These are phyloP conservation scores for Brachirus orientalis DNA, from an alignment of 2,113 vertebrate genomes.

Conservation along the genomic window DNA sequence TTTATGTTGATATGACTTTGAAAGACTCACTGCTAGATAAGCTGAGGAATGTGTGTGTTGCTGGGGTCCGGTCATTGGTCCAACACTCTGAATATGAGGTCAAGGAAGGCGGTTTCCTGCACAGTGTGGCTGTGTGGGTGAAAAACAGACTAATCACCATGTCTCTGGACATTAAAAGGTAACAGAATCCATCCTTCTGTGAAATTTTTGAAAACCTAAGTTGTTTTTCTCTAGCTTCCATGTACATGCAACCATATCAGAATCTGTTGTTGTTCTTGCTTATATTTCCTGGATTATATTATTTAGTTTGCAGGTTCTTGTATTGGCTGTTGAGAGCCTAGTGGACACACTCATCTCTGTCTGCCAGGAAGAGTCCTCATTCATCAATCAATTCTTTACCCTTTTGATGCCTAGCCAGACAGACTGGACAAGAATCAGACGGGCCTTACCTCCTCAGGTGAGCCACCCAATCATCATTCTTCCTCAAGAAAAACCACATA, in stretches of 20 bases:
- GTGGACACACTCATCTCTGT: slow-evolving; percentile 81
- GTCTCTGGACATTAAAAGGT: slow-evolving; percentile 88
- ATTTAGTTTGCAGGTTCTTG: slow-evolving; percentile 88
- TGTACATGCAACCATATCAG: background rate
- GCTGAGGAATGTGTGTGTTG: slow-evolving; percentile 86
- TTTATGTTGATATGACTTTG: slow-evolving; percentile 17
- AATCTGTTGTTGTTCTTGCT: background rate
- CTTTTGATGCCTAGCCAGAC: slow-evolving; percentile 78
- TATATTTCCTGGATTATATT: background rate
- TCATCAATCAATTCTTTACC: slow-evolving; percentile 80
- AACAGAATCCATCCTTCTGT: slow-evolving; percentile 38
- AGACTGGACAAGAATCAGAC: slow-evolving; percentile 87
- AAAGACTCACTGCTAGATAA: slow-evolving; percentile 88
- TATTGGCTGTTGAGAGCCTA: slow-evolving; percentile 84
- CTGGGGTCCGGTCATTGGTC: slow-evolving; percentile 87
- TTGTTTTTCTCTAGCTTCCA: no score
- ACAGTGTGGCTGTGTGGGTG: slow-evolving; percentile 88
- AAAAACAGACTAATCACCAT: slow-evolving; percentile 86
- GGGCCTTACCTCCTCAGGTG: slow-evolving; percentile 88
- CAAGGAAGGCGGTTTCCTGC: slow-evolving; percentile 85
- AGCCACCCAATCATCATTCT: background rate
- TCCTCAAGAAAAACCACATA: background rate
- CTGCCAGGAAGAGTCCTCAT: slow-evolving; percentile 59
- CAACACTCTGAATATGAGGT: slow-evolving; percentile 74
- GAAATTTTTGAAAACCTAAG: no score